Base-by-base conservation (phyloP, 1,140 invertebrate species). In the Eurosta solidaginis region DNA sequence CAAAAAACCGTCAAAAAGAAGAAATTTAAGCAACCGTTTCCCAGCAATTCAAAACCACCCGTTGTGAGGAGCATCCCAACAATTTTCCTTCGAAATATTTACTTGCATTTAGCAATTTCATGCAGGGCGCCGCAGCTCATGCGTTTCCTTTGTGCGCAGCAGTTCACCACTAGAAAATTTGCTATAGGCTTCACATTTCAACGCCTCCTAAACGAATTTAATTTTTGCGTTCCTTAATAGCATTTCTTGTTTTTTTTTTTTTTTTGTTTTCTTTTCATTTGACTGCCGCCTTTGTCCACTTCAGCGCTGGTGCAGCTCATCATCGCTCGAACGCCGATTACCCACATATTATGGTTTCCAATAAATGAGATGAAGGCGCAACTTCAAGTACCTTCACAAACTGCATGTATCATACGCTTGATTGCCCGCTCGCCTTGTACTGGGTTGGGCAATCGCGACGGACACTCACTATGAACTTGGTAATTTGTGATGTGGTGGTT, bases 41-140 rank as follows among this genome's bases (percentile, higher is more conserved):
- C 29, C 7, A n/a, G 33, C 3, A 9, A 10, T n/a, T 33, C n/a
- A 68, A 68, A 68, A 68, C 22, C 59, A 33, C 59, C 59, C 59
- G 59, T 33, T 68, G 59, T 40, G 59, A 14, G 7, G n/a, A 33
- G 27, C 50, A 36, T 36, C 6, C 33, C 17, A 36, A 9, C 36
- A 40, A 68, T 68, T 68, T 68, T 68, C 59, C n/a, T 22, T 12
- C 33, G 59, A 68, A 68, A 68, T 68, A n/a, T n/a, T n/a, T n/a
- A 68, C 59, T 68, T 68, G 36, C 59, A 9, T 3, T 68, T 20
- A 22, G 10, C 17, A 68, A 40, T 40, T 59, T 29, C 54, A 33
- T 17, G 22, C 54, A 20, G n/a, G n/a, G 54, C 25, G 54, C 29
- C 25, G 54, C 9, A 25, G 50, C 50, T n/a, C n/a, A n/a, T n/a